Conservation (phyloP, 1,140 invertebrate species). For the Pachyrhynchus sulphureomaculatus region DNA sequence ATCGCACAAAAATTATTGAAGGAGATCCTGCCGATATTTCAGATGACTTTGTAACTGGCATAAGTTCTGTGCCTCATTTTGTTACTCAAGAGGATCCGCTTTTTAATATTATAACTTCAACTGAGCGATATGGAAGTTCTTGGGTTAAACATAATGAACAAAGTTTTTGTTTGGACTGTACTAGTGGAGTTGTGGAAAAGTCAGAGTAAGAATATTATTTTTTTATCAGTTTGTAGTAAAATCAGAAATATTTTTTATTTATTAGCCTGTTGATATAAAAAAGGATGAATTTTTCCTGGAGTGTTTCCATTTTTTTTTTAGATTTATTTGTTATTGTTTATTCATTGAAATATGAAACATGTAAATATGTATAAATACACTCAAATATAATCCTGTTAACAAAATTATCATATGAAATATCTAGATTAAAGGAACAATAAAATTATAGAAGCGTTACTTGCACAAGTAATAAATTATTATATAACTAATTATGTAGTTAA, state of each 20-base stretch:
- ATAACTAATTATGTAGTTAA: too few relatives aligned
- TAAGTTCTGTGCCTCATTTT: constrained; percentile 45
- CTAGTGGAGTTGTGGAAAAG: background rate
- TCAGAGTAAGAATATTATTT: background rate
- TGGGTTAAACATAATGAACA: constrained; percentile 58
- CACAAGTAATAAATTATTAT: too few relatives aligned
- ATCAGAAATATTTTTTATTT: too few relatives aligned
- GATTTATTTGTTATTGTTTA: too few relatives aligned
- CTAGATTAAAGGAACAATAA: too few relatives aligned
- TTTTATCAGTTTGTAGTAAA: background rate
- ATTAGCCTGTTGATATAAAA: background rate
- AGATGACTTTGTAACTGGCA: background rate
- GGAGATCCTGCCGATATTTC: constrained; percentile 36
- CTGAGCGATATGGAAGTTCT: constrained; percentile 61
- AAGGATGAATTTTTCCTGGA: too few relatives aligned
- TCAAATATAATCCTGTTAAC: too few relatives aligned
- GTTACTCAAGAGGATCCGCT: constrained; percentile 57
- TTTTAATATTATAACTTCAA: constrained; percentile 67
- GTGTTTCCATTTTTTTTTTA: too few relatives aligned
- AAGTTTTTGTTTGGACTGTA: constrained; percentile 1
- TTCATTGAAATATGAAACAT: too few relatives aligned
- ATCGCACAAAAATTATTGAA: constrained; percentile 67
- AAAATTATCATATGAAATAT: too few relatives aligned
- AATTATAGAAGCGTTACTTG: too few relatives aligned
- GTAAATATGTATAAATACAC: too few relatives aligned